Base-by-base conservation (phyloP, 1,140 invertebrate genomes). In the Patella vulgata region DNA sequence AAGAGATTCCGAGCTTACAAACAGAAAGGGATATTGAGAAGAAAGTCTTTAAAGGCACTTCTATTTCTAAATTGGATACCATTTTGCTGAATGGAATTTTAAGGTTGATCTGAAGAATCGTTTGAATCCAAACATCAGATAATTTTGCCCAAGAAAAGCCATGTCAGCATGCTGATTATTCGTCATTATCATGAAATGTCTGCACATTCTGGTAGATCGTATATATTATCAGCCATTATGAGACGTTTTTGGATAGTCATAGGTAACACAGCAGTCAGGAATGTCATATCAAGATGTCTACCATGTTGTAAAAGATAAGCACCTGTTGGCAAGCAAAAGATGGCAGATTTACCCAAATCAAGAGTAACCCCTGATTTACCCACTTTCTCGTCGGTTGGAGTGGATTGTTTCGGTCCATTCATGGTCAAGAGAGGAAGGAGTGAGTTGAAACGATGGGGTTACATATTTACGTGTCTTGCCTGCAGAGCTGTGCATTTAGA, bases 371-470 rank as follows among this genome's bases (percentile, higher is more conserved):
- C 63, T 17, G 48, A 62, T 31, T 28, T 54, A 36, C 70, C 65
- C 30, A 71, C 75, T 6, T 79, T 79, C 61, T 53, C 63, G 2
- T n/a, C 31, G 50, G 68, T 66, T 19, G 73, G 74, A n/a, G 36
- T 76, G 33, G 75, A 79, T 31, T 76, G 55, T 60, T 79, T 77
- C 62, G 63, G 73, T 19, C 71, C 77, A 1, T 61, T 79, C n/a
- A 11, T 42, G 33, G 63, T 78, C 12, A 74, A 57, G 23, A 27
- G 12, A n/a, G 48, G 43, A 17, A 36, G 67, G 11, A 39, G 42
- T 17, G 9, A 25, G 31, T 36, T 66, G 9, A 77, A 75, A 55
- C 51, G 68, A 9, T 75, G 70, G 56, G 70, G 73, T 17, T 52
- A 54, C 25, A 62, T 77, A 21, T 75, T 75, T 27, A 73, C 73